Evolutionary conservation across 2,888 invertebrate genomes (phyloP), one percentile per base, ranked within the genome.

Genomic region (Pristionchus entomophagus): DNA sequence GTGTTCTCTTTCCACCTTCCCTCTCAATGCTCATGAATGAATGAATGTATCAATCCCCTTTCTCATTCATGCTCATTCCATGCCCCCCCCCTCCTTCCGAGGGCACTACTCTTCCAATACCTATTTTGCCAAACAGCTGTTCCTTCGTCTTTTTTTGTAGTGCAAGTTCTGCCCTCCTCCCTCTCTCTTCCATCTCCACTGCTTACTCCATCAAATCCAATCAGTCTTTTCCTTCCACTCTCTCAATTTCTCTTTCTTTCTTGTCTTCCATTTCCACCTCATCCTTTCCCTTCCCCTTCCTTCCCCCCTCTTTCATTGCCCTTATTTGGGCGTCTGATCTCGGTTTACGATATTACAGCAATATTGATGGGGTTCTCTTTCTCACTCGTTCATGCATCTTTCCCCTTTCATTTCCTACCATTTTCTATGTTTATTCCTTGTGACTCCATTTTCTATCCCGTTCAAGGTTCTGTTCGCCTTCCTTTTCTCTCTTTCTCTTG

Each of bases 341-440:
- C 49, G 32, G 80, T 80, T 32, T 32, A 49, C 41, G 49, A 26
- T 80, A 80, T 80, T 49, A 45, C 73, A 45, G 41, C 73, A 38
- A 29, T 38, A 38, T 5, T 35, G 17, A 69, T 35, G 38, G 35
- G 8, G 32, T 29, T 49, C 78, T 32, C 49, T 8, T 26, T 59
- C 51, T 32, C 51, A 32, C 29, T 19, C 77, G 12, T 29, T 65
- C 65, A 65, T 35, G 14, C 65, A 17, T 35, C 4, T 32, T 35
- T 77, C 26, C 19, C 78, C 29, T 32, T 51, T 32, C 51, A 29
- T 51, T 80, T 49, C 45, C 35, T 26, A 4, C 32, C 51, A 6
- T 80, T 80, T 80, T 51, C 78, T 19, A 26, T 80, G 78, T 51
- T 80, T 32, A 49, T 80, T 80, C 51, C 26, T 5, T 80, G n/a